Conservation (phyloP, 1,140 invertebrate genomes). For the Ceratina australensis region DNA sequence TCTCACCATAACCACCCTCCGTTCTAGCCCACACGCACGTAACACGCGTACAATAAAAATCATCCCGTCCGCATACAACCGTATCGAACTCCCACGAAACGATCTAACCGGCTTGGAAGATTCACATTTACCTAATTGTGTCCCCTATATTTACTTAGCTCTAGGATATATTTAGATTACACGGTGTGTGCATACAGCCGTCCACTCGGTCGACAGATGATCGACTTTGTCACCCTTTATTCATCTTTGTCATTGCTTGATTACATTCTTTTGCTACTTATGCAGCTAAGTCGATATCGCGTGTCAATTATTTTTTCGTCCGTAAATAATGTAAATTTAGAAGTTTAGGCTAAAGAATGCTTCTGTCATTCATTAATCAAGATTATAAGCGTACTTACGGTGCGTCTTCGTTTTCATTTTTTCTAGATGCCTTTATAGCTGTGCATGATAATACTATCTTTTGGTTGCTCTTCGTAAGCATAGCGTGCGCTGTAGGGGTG, state of each 20-base stretch:
- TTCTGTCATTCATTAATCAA: neutral
- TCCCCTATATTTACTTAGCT: constrained; percentile 76
- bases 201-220: constrained; percentile 45
- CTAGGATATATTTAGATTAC: constrained; percentile 72
- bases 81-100: constrained; percentile 59
- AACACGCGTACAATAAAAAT: constrained; percentile 21
- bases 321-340: neutral
- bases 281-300: neutral
- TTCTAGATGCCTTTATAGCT: constrained; percentile 11
- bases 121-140: constrained; percentile 78
- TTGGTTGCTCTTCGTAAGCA: constrained; percentile 81
- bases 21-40: constrained; percentile 39
- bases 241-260: constrained; percentile 4
- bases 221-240: constrained; percentile 32
- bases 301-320: neutral
- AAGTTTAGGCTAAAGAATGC: neutral
- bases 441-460: constrained; percentile 81
- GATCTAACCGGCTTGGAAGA: constrained; percentile 73
- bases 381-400: neutral
- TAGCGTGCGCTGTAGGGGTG: constrained; percentile 75
- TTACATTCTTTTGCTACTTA: neutral
- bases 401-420: neutral
- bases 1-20: constrained; percentile 74
- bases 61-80: constrained; percentile 23
- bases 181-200: constrained; percentile 33